phyloP scores from a whole-genome alignment of 2,888 invertebrate genomes.

The Graphium colonna region DNA sequence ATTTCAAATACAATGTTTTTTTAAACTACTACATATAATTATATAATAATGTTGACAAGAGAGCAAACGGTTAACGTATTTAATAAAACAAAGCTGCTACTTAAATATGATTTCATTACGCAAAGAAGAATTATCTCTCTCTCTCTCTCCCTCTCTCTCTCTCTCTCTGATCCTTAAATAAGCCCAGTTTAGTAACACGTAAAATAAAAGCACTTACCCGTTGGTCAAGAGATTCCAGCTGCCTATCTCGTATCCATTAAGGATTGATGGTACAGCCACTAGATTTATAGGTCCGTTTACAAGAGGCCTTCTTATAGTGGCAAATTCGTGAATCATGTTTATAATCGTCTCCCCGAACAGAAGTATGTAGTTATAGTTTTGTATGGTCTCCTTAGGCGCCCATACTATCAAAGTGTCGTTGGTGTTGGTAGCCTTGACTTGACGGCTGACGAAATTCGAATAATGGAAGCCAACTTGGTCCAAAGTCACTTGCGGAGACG shows the following conservation, averaged over 20 bases:
- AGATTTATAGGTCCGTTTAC: conserved; percentile 63
- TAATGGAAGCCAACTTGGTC: conserved; percentile 66
- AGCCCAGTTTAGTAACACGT: neutral
- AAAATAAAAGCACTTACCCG: conserved; percentile 15
- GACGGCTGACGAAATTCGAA: conserved; percentile 46
- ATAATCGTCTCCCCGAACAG: conserved; percentile 52
- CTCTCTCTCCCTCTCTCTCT: too few species aligned
- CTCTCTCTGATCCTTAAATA: neutral
- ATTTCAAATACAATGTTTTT: too few species aligned
- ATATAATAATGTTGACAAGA: too few species aligned
- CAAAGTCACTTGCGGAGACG: conserved; percentile 62
- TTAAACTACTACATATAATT: too few species aligned
- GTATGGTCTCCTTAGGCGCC: conserved; percentile 48
- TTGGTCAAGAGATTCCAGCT: conserved; percentile 22
- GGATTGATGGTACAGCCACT: conserved; percentile 56
- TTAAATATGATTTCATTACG: too few species aligned
- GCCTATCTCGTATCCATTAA: conserved; percentile 21
- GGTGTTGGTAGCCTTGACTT: conserved; percentile 35
- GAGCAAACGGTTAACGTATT: too few species aligned
- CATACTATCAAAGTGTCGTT: conserved; percentile 60
- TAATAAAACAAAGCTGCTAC: too few species aligned
- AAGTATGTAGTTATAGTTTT: conserved; percentile 51
- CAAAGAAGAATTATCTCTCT: too few species aligned
- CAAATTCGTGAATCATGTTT: conserved; percentile 55
- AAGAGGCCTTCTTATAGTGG: conserved; percentile 46